Conservation (phyloP, 1,140 invertebrate genomes). For the Metaphire vulgaris region DNA sequence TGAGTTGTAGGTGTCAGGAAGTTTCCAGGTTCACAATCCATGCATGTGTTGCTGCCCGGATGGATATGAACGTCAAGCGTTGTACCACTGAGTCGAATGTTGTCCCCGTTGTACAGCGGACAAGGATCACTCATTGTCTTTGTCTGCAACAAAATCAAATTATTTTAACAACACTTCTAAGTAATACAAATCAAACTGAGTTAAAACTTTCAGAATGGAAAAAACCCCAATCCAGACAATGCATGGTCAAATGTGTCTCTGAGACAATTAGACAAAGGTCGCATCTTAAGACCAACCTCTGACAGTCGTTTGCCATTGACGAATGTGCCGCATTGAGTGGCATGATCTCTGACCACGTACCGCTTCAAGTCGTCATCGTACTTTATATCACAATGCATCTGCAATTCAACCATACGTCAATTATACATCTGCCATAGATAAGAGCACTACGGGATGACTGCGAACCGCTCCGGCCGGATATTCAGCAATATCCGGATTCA, state of each 20-base stretch:
- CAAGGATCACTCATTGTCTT: constrained; percentile 63
- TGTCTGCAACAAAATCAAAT: constrained; percentile 41
- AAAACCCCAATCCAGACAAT: background rate
- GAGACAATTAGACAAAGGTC: too few species aligned
- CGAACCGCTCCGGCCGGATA: too few species aligned
- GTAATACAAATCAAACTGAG: too few species aligned
- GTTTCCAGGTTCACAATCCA: constrained; percentile 79
- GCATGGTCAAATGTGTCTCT: too few species aligned
- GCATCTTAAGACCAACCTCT: too few species aligned
- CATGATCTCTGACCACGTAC: constrained; percentile 71
- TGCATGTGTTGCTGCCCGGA: constrained; percentile 73
- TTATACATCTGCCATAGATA: too few species aligned
- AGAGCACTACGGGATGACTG: too few species aligned
- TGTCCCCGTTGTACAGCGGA: constrained; percentile 67
- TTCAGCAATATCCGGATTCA: too few species aligned
- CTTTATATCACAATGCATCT: constrained; percentile 65
- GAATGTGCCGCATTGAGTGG: constrained; percentile 78
- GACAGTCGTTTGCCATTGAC: constrained; percentile 72
- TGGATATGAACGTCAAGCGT: constrained; percentile 80
- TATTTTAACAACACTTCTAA: background rate
- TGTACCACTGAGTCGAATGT: constrained; percentile 61
- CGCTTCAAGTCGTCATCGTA: constrained; percentile 46
- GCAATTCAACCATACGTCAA: too few species aligned
- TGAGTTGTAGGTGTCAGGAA: too few species aligned
- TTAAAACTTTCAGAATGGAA: too few species aligned